phyloP scores from a whole-genome alignment of 2,888 invertebrate genomes.

The Drosophila kuntzei region DNA sequence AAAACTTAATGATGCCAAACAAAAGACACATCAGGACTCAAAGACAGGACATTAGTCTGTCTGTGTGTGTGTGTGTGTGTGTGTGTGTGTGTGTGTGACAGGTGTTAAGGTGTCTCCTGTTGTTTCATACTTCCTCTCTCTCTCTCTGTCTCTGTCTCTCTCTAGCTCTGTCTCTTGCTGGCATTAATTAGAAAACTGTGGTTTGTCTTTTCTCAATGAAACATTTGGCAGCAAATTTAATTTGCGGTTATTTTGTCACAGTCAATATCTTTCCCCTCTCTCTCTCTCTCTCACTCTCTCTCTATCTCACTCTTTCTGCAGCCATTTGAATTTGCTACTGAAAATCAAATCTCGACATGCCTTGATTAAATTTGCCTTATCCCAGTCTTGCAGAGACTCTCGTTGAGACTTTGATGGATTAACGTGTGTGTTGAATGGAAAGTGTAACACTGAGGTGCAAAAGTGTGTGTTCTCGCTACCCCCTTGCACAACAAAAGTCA shows the following conservation, averaged over 20 bases:
- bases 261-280: conserved; percentile 2
- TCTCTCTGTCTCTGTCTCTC: neutral
- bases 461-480: conserved; percentile 29
- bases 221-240: conserved; percentile 59
- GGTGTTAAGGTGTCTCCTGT: conserved; percentile 61
- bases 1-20: conserved; percentile 79
- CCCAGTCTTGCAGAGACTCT: conserved; percentile 5
- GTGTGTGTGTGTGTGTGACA: conserved; percentile 36
- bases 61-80: conserved; percentile 5
- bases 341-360: conserved; percentile 46
- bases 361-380: conserved; percentile 58
- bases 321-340: conserved; percentile 4
- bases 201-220: conserved; percentile 44
- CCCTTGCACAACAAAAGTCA: conserved; percentile 57
- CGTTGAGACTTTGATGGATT: conserved; percentile 64
- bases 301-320: neutral
- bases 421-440: conserved; percentile 43
- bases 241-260: conserved; percentile 48
- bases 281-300: neutral
- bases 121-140: conserved; percentile 12
- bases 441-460: conserved; percentile 44
- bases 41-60: conserved; percentile 26
- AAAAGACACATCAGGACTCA: conserved; percentile 36
- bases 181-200: conserved; percentile 63
- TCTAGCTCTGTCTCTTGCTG: conserved; percentile 12